Evolutionary conservation across 2,888 invertebrate genomes (phyloP).

Genomic region (Drosophila neonasuta): DNA sequence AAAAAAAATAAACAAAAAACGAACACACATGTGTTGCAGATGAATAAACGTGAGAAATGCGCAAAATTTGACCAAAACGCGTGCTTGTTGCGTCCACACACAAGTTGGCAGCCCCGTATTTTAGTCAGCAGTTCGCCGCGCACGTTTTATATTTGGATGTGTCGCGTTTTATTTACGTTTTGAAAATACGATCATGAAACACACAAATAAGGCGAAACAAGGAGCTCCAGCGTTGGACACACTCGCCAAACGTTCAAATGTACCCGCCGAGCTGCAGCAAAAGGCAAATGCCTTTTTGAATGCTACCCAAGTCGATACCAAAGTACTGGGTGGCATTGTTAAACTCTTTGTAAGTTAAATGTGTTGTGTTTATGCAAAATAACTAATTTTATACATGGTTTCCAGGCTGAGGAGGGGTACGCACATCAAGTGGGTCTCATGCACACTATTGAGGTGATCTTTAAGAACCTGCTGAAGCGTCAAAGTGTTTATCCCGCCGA

Average conservation of each 20-base stretch:
- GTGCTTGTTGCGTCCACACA: background rate
- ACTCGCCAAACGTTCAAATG: conserved; percentile 21
- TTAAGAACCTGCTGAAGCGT: conserved; percentile 86
- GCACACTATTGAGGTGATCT: conserved; percentile 88
- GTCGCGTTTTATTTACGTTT: background rate
- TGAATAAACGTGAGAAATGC: conserved; percentile 10
- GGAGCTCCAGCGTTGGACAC: background rate
- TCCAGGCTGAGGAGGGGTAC: conserved; percentile 27
- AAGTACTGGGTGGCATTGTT: conserved; percentile 86
- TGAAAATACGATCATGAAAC: conserved; percentile 14
- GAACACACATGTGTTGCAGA: conserved; percentile 41
- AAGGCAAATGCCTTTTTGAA: conserved; percentile 89
- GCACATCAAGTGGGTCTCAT: conserved; percentile 78
- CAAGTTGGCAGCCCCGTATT: conserved; percentile 42
- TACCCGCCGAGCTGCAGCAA: conserved; percentile 83
- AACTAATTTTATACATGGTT: background rate
- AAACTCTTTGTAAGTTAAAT: conserved; percentile 80
- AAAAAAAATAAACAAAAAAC: conserved; percentile 80
- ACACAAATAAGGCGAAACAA: conserved; percentile 22
- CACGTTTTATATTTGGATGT: conserved; percentile 44
- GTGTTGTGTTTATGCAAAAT: background rate
- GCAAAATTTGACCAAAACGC: conserved; percentile 33
- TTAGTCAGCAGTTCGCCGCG: conserved; percentile 15
- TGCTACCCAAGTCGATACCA: conserved; percentile 85
- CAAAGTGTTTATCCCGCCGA: conserved; percentile 1